Percentiles rank a stretch among this genome's conserved stretches.
phyloP scores from a whole-genome alignment of 1,140 invertebrate species.

The Aphaenogaster floridana region DNA sequence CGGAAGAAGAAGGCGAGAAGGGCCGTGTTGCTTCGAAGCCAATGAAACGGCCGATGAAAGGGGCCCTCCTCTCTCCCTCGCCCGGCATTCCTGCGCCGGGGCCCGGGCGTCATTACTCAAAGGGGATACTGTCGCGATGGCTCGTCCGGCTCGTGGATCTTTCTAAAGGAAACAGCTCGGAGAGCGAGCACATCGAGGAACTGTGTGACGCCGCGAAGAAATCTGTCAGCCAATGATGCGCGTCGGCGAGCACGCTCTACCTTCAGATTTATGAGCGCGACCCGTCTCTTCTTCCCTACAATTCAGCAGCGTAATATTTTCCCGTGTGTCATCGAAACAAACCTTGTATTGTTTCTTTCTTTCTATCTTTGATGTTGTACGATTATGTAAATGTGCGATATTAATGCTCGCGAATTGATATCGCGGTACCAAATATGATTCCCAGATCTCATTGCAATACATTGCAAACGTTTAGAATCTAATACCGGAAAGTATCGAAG shows the following conservation, averaged over 20 bases:
- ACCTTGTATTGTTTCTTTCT: not conserved
- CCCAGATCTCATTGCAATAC: not conserved
- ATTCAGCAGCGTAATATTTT: constrained; percentile 31
- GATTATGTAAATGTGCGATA: constrained; percentile 13
- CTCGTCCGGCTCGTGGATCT: constrained; percentile 68
- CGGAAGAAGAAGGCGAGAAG: constrained; percentile 61
- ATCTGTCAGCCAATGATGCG: constrained; percentile 58
- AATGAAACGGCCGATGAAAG: constrained; percentile 73
- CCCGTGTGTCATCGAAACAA: constrained; percentile 26
- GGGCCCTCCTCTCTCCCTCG: constrained; percentile 58
- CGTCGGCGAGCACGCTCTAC: constrained; percentile 51
- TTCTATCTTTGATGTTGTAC: not conserved
- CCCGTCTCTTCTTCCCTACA: constrained; percentile 4
- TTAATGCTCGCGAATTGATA: constrained; percentile 6
- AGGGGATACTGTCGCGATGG: constrained; percentile 75
- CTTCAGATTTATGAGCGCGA: constrained; percentile 58
- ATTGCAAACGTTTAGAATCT: too few species aligned
- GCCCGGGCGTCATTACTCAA: constrained; percentile 74
- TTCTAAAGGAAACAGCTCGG: constrained; percentile 60
- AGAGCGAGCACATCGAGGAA: constrained; percentile 46
- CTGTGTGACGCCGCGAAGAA: constrained; percentile 55
- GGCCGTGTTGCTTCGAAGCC: constrained; percentile 66
- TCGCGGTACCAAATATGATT: not conserved
- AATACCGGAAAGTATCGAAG: too few species aligned
- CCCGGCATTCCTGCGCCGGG: constrained; percentile 63